Evolutionary conservation across 2,113 vertebrate species (phyloP).

Genomic region (Shinisaurus crocodilurus): DNA sequence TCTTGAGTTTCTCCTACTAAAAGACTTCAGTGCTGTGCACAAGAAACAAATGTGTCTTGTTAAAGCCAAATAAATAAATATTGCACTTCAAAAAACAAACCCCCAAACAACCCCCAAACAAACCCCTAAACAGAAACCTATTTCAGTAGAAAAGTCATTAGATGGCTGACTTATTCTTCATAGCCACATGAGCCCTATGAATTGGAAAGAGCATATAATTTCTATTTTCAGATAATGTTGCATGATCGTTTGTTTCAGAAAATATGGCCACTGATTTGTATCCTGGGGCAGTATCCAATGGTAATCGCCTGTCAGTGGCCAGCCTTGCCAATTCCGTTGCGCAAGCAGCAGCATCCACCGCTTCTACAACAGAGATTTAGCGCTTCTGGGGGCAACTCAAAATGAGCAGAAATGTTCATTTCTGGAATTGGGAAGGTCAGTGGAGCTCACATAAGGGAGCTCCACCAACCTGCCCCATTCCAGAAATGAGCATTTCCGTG

Average conservation of each 20-base stretch:
- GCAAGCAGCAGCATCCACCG: too few species aligned
- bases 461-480: too few species aligned
- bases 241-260: not conserved
- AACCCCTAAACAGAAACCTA: conserved; percentile 24
- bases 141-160: conserved; percentile 59
- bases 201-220: not conserved
- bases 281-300: too few species aligned
- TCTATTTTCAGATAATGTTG: conserved; percentile 1
- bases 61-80: conserved; percentile 77
- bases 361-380: too few species aligned
- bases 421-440: too few species aligned
- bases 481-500: too few species aligned
- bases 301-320: too few species aligned
- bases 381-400: too few species aligned
- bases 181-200: conserved; percentile 17
- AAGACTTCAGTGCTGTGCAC: conserved; percentile 77
- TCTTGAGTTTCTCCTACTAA: conserved; percentile 66
- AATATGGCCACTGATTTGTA: not conserved
- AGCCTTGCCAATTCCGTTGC: too few species aligned
- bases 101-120: not conserved
- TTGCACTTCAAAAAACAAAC: conserved; percentile 78
- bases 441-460: too few species aligned
- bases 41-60: conserved; percentile 69
- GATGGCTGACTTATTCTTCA: conserved; percentile 44
- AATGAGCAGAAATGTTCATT: too few species aligned